phyloP scores from a whole-genome alignment of 2,113 vertebrate species.

The Megaptera novaeangliae region DNA sequence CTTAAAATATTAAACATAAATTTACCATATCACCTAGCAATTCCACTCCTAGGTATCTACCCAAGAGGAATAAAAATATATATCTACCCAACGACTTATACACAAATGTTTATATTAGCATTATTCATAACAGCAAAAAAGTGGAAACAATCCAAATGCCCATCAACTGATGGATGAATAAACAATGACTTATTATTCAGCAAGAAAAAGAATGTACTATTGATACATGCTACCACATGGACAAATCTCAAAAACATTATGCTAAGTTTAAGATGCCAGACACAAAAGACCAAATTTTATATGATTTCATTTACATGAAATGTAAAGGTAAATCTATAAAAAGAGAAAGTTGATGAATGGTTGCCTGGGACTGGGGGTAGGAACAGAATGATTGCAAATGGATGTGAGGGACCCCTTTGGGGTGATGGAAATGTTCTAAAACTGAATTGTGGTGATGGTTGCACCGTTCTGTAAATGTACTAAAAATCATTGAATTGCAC shows the following conservation, averaged over 20 bases:
- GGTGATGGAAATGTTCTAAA: background rate
- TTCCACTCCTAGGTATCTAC: background rate
- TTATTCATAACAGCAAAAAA: background rate
- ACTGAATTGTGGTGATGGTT: background rate
- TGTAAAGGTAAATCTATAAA: background rate
- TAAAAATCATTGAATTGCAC: background rate
- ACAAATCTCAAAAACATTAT: background rate
- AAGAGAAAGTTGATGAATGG: background rate
- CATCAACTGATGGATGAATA: background rate
- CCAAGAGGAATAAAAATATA: background rate
- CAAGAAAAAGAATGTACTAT: background rate
- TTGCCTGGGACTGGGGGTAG: background rate
- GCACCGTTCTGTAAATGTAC: background rate
- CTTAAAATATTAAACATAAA: background rate
- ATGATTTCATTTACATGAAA: background rate
- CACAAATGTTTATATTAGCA: background rate
- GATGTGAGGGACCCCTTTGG: background rate
- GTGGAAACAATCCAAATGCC: background rate
- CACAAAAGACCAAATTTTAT: background rate
- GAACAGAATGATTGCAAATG: background rate
- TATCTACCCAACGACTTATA: background rate
- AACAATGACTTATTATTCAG: background rate
- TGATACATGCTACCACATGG: background rate
- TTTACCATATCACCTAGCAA: background rate
- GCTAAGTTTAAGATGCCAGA: background rate